A percentile compares a stretch with the other conserved stretches of the same genome.
These are phyloP conservation scores for Enchytraeus crypticus DNA, from an alignment of 2,888 invertebrate genomes.

Conservation along the genomic window DNA sequence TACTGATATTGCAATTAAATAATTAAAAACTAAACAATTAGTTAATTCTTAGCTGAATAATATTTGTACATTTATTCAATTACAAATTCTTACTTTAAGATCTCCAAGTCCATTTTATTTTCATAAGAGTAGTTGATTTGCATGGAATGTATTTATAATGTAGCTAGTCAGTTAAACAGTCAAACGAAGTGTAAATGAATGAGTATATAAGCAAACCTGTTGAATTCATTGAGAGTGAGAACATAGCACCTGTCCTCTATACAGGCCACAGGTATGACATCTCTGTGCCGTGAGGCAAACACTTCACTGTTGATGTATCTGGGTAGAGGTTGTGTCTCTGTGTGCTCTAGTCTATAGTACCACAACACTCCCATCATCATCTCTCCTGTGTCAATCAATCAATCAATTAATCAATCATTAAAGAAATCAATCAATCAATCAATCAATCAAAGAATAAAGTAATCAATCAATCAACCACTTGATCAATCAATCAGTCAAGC, in stretches of 20 bases:
- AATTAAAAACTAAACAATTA: background rate
- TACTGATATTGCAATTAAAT: slow-evolving; percentile 27
- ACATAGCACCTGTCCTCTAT: slow-evolving; percentile 97
- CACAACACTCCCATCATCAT: slow-evolving; percentile 95
- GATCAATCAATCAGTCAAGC: too few species aligned
- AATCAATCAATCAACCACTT: too few species aligned
- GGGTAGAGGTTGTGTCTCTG: slow-evolving; percentile 69
- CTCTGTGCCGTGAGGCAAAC: slow-evolving; percentile 88
- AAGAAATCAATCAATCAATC: too few species aligned
- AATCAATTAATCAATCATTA: background rate
- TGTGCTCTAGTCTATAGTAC: slow-evolving; percentile 97
- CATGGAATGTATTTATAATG: too few species aligned
- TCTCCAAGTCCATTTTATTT: too few species aligned
- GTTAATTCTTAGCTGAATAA: background rate
- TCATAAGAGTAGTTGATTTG: too few species aligned
- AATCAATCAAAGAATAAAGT: too few species aligned
- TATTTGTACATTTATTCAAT: background rate
- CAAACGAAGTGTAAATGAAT: too few species aligned
- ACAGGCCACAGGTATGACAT: slow-evolving; percentile 90
- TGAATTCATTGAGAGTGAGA: slow-evolving; percentile 88
- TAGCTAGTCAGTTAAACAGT: too few species aligned
- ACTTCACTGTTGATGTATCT: slow-evolving; percentile 80
- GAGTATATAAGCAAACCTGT: too few species aligned
- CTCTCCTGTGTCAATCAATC: slow-evolving; percentile 60
- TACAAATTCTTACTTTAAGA: too few species aligned